phyloP scores from a whole-genome alignment of 2,888 invertebrate species.

The Crepidodera aurea region DNA sequence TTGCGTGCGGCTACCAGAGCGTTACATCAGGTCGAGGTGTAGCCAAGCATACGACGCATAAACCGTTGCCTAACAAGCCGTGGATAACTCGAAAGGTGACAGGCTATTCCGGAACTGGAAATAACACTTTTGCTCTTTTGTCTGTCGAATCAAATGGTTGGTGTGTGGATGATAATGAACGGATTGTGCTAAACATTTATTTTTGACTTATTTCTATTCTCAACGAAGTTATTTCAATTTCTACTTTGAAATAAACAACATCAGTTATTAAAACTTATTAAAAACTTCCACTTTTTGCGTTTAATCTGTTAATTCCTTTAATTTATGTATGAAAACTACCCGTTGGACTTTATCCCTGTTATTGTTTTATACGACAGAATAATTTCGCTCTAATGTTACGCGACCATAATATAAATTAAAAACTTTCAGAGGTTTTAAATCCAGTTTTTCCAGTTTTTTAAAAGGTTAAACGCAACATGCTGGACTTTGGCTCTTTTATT shows the following conservation, averaged over 20 bases:
- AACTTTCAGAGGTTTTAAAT: slow-evolving; percentile 19
- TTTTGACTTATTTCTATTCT: too few species aligned
- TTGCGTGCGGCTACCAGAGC: slow-evolving; percentile 49
- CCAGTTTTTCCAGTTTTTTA: slow-evolving; percentile 6
- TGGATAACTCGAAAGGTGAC: slow-evolving; percentile 32
- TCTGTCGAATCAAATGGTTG: too few species aligned
- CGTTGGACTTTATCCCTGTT: not conserved
- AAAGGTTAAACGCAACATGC: not conserved
- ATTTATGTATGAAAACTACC: not conserved
- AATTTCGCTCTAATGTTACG: not conserved
- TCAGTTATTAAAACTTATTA: too few species aligned
- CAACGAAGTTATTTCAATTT: too few species aligned
- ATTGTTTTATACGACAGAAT: not conserved
- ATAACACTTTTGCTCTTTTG: slow-evolving; percentile 12
- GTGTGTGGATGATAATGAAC: too few species aligned
- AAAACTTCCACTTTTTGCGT: too few species aligned
- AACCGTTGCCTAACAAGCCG: slow-evolving; percentile 52
- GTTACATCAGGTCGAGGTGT: slow-evolving; percentile 41
- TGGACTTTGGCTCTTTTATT: not conserved
- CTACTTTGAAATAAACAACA: too few species aligned
- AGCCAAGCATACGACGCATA: slow-evolving; percentile 50
- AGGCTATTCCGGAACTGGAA: slow-evolving; percentile 15
- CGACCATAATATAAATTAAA: slow-evolving; percentile 34
- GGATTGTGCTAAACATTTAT: too few species aligned
- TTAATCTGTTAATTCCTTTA: too few species aligned